Base-by-base conservation (phyloP, 2,113 vertebrate genomes). In the Limanda limanda region DNA sequence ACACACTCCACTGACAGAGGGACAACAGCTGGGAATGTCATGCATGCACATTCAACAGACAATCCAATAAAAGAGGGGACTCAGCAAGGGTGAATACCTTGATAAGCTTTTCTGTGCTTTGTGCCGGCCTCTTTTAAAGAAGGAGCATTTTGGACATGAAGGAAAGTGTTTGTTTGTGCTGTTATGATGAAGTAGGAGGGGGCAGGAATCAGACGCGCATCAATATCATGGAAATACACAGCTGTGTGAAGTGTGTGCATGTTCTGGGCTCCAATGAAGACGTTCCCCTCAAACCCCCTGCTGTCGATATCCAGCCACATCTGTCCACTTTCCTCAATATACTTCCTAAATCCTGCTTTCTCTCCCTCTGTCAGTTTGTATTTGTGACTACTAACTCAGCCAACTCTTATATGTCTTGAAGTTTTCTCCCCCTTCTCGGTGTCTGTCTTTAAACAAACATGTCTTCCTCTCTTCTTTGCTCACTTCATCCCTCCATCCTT, bases 21-120 rank as follows among this genome's bases (percentile, higher is more conserved):
- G 27, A 60, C 27, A n/a, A 84, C 88, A 91, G 84, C 88, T 92
- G 91, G 87, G 88, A 90, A 89, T 87, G 85, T 81, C 84, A 84
- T 61, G 78, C 81, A 85, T 84, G 82, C 74, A 70, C 64, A 69
- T 74, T 78, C 25, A 15, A 82, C 78, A 48, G 72, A 55, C 64
- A 14, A 74, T 81, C 74, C 76, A 86, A 81, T 85, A 81, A 88
- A 77, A 56, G 57, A 79, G 79, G 89, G 63, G 86, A 83, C 83
- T 58, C 47, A 9, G 68, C 1, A 81, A 87, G 82, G 86, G 73
- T 45, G 59, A 86, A 80, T 84, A 81, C 78, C 74, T 82, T 56
- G 65, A 84, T 78, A 70, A 86, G 78, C 68, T 57, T 63, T 5
- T 64, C 60, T 66, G 71, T 76, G 71, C 68, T 70, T 62, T 71